Evolutionary conservation across 2,113 vertebrate genomes (phyloP).

Genomic region (Lamprotornis superbus): DNA sequence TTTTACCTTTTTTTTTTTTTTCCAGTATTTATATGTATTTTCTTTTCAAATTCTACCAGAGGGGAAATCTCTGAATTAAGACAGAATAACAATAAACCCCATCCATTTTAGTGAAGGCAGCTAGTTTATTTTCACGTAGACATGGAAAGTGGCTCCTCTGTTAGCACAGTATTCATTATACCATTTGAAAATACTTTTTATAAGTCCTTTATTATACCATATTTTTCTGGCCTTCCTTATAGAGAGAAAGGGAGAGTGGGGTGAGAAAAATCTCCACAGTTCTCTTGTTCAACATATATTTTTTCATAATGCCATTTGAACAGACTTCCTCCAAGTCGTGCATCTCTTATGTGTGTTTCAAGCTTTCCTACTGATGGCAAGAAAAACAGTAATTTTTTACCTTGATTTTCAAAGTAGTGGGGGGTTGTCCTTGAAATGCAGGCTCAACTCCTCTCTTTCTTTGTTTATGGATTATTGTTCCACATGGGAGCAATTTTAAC

Average conservation of each 20-base stretch:
- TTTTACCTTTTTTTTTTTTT: background rate
- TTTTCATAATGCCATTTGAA: background rate
- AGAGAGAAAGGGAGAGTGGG: rapidly evolving
- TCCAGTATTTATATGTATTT: background rate
- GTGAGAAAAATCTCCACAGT: rapidly evolving
- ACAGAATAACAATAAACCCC: background rate
- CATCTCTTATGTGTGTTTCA: background rate
- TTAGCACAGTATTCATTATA: background rate
- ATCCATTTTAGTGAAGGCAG: background rate
- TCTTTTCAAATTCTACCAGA: background rate
- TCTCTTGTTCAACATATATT: background rate
- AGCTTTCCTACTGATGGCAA: background rate
- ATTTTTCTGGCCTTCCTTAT: background rate
- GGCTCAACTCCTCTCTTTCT: background rate
- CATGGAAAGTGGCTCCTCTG: background rate
- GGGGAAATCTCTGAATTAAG: background rate
- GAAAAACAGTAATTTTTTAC: background rate
- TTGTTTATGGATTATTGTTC: slow-evolving; percentile 39
- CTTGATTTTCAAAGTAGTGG: background rate
- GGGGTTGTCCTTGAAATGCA: background rate
- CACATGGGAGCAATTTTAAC: slow-evolving; percentile 7
- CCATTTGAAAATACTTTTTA: background rate
- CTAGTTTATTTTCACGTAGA: background rate
- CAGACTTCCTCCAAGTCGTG: background rate
- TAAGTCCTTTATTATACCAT: background rate